These are phyloP conservation scores for Larimichthys polyactis DNA, from an alignment of 2,113 vertebrate genomes.

Conservation along the genomic window DNA sequence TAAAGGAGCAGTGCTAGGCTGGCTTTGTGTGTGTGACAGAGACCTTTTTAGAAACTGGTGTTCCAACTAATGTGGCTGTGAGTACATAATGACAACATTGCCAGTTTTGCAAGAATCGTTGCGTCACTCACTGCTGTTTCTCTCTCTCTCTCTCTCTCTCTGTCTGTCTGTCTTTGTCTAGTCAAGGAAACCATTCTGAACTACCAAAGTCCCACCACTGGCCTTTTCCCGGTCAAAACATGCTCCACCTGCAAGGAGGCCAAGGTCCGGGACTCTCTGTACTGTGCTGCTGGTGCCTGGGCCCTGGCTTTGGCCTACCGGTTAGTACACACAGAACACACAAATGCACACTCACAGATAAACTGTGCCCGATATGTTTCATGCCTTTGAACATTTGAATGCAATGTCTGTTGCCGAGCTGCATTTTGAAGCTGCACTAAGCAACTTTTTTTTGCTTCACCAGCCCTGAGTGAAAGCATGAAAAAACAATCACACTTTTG, in stretches of 20 bases:
- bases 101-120: conserved; percentile 6
- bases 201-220: conserved; percentile 95
- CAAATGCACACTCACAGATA: neutral
- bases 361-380: neutral
- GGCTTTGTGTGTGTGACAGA: neutral
- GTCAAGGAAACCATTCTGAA: conserved; percentile 93
- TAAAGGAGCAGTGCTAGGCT: neutral
- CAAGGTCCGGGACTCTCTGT: conserved; percentile 94
- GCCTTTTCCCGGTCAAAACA: conserved; percentile 94
- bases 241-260: conserved; percentile 87
- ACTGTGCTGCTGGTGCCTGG: conserved; percentile 95
- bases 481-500: neutral
- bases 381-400: neutral
- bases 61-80: neutral
- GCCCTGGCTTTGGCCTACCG: conserved; percentile 94
- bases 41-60: neutral
- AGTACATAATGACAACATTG: neutral
- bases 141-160: conserved; percentile 4
- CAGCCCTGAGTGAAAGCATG: neutral
- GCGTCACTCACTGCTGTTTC: neutral
- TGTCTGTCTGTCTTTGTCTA: conserved; percentile 58
- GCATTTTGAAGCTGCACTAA: neutral
- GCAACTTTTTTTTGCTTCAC: neutral
- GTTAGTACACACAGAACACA: conserved; percentile 75
- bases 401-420: neutral